These are phyloP conservation scores for Origma solitaria DNA, from an alignment of 2,113 vertebrate genomes.

Conservation along the genomic window DNA sequence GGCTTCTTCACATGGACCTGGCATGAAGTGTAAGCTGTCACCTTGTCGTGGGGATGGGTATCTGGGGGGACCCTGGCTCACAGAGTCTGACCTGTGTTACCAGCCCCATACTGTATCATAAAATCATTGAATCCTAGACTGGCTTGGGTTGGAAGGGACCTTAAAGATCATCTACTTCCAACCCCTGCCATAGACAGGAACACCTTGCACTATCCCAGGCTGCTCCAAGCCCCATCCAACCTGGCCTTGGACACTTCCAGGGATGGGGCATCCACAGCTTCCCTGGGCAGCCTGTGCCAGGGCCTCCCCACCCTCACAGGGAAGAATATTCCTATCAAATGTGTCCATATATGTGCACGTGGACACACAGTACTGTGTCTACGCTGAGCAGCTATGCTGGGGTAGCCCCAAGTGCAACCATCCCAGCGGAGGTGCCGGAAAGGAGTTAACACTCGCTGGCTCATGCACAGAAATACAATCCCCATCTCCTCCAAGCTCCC, in stretches of 20 bases:
- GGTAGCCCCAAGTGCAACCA: neutral
- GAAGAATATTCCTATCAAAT: neutral
- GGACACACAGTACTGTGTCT: rapidly evolving
- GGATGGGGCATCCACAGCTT: neutral
- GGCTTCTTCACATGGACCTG: rapidly evolving
- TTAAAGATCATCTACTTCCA: neutral
- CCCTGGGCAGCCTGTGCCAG: neutral
- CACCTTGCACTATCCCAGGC: neutral
- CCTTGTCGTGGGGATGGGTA: neutral
- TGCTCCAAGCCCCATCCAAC: neutral
- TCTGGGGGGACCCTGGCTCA: neutral
- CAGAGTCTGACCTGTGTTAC: neutral
- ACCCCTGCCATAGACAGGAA: neutral
- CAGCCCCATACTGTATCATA: neutral
- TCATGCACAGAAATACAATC: neutral
- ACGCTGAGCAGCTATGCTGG: rapidly evolving
- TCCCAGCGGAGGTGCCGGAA: neutral
- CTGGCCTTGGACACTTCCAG: neutral
- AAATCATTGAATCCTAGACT: neutral
- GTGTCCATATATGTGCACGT: rapidly evolving
- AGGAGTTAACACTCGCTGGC: neutral
- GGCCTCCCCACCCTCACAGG: no score
- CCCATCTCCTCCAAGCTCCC: neutral
- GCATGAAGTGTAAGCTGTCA: neutral
- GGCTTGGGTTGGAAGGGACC: neutral